Base-by-base conservation (phyloP, 2,113 vertebrate genomes). In the Leptocoma aspasia region DNA sequence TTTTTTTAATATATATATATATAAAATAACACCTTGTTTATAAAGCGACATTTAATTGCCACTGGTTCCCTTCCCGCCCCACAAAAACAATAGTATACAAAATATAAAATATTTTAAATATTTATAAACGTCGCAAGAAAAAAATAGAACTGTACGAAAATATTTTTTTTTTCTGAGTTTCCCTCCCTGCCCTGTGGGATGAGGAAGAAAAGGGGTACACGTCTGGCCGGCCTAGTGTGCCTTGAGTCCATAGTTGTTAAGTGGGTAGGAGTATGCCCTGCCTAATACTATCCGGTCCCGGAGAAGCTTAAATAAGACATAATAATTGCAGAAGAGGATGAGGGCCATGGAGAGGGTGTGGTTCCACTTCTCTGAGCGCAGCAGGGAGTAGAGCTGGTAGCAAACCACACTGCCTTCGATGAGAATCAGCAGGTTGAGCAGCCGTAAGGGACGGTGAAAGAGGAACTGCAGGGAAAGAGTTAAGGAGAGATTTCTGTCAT, bases 21-120 rank as follows among this genome's bases (percentile, higher is more conserved):
- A 97, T 96, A 97, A 96, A 97, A 98, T 97, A 98, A 98, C 97
- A 97, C 96, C 96, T 97, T 97, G 97, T 98, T 98, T 97, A 97
- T 95, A 97, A 97, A 98, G 96, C 72, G 96, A 98, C 97, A 98
- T 98, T 98, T 98, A 98, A 98, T 98, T 98, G 97, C 97, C 97
- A 97, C 98, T 95, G 63, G 54, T 72, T 94, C 97, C 97, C 97
- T 97, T 97, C 97, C 97, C 92, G 0, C 96, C 97, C 97, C 97
- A 97, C 96, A 96, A 97, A 98, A 98, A 97, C 97, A 99, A 99
- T 98, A 98, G 98, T 99, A 99, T 99, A 99, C 99, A 99, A 99
- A 99, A 99, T 99, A 99, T 99, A 99, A 99, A 98, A 99, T 99
- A 99, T 99, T 98, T 99, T 99, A 99, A 99, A 99, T 99, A 99